These are phyloP conservation scores for Battus philenor DNA, from an alignment of 1,140 invertebrate species.

Conservation along the genomic window DNA sequence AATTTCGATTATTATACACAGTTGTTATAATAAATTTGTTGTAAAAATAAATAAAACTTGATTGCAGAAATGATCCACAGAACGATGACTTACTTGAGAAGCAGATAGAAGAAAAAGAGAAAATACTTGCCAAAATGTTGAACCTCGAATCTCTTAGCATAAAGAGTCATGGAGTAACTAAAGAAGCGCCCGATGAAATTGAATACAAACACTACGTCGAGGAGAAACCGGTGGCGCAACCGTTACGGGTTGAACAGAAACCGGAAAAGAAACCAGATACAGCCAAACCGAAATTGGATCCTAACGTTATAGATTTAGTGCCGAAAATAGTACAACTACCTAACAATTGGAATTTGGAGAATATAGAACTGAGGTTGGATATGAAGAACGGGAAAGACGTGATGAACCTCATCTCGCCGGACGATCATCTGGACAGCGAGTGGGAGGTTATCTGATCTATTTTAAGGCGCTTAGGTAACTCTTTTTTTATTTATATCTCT, in stretches of 20 bases:
- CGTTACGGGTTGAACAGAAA: conserved; percentile 15
- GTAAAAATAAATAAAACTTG: no score
- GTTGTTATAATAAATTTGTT: no score
- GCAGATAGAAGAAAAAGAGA: conserved; percentile 71
- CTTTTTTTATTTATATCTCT: no score
- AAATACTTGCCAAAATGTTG: conserved; percentile 68
- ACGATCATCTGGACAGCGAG: conserved; percentile 54
- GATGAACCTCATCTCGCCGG: conserved; percentile 39
- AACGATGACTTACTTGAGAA: conserved; percentile 60
- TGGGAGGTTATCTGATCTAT: conserved; percentile 57
- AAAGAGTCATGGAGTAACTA: conserved; percentile 17
- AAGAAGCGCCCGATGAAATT: conserved; percentile 10
- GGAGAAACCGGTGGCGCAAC: conserved; percentile 14
- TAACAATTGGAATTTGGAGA: conserved; percentile 64
- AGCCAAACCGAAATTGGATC: conserved; percentile 24
- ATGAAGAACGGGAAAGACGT: conserved; percentile 43
- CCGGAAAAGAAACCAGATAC: conserved; percentile 18
- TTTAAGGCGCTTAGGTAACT: neutral
- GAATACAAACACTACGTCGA: conserved; percentile 13
- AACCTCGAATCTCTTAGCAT: conserved; percentile 68
- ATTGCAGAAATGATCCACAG: conserved; percentile 40
- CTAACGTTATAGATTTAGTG: conserved; percentile 43
- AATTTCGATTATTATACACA: no score
- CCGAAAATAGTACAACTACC: conserved; percentile 61
- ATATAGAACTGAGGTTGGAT: conserved; percentile 55